phyloP scores from a whole-genome alignment of 2,888 invertebrate genomes.

The Drosophila quinaria region DNA sequence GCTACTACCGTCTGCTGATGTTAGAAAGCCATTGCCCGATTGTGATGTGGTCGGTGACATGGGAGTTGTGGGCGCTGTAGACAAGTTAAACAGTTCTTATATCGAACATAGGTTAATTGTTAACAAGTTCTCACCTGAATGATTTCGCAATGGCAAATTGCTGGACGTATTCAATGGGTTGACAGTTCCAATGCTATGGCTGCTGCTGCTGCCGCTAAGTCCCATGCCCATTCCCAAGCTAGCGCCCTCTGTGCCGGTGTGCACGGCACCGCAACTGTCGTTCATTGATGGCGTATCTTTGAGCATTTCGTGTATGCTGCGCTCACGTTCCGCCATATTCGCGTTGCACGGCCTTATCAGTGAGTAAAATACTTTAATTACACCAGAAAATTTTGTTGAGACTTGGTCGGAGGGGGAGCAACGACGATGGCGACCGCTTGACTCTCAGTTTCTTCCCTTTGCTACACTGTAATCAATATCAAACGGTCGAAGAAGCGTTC shows the following conservation, averaged over 20 bases:
- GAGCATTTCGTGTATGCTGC: slow-evolving; percentile 92
- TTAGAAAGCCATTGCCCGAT: slow-evolving; percentile 63
- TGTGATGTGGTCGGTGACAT: slow-evolving; percentile 85
- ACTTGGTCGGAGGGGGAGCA: slow-evolving; percentile 25
- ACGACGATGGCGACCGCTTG: slow-evolving; percentile 13
- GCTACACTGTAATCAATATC: slow-evolving; percentile 10
- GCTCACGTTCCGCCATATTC: slow-evolving; percentile 82
- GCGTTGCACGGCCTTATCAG: slow-evolving; percentile 27
- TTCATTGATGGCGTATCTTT: slow-evolving; percentile 93
- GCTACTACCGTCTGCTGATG: slow-evolving; percentile 73
- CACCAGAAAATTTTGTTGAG: slow-evolving; percentile 49
- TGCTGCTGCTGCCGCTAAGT: slow-evolving; percentile 59
- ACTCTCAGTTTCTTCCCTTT: neutral
- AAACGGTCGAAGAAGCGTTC: slow-evolving; percentile 4
- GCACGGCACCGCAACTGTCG: slow-evolving; percentile 91
- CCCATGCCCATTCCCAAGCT: slow-evolving; percentile 50
- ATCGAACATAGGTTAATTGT: neutral
- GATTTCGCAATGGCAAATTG: slow-evolving; percentile 90
- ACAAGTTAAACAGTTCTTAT: neutral
- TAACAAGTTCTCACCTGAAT: slow-evolving; percentile 87
- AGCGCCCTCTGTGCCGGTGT: slow-evolving; percentile 89
- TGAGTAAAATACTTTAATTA: slow-evolving; percentile 27
- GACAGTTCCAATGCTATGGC: slow-evolving; percentile 75
- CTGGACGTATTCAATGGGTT: slow-evolving; percentile 88
- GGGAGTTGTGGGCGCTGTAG: slow-evolving; percentile 86